Conservation (phyloP, 2,888 invertebrate species). For the Uropetala carovei region DNA sequence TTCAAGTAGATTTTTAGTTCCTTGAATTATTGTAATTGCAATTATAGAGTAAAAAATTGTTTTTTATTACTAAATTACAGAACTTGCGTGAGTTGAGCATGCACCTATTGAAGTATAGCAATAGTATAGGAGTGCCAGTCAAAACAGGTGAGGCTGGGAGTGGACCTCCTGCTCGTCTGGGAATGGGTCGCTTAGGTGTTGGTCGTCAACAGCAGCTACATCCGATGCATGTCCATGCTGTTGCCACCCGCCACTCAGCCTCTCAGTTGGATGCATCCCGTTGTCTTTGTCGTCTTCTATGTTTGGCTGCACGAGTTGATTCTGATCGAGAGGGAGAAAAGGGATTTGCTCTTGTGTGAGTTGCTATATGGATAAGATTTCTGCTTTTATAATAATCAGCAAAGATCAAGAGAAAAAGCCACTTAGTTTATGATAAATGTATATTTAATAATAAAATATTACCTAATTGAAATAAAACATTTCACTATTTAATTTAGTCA, state of each 20-base stretch:
- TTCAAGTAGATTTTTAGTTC: too few relatives aligned
- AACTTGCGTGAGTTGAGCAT: constrained; percentile 91
- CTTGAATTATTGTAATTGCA: too few relatives aligned
- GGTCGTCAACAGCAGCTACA: constrained; percentile 76
- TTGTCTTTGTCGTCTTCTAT: constrained; percentile 85
- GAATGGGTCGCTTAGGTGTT: constrained; percentile 39
- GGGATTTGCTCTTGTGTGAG: constrained; percentile 88
- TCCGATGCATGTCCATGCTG: constrained; percentile 86
- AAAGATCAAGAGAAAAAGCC: too few relatives aligned
- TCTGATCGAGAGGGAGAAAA: constrained; percentile 83
- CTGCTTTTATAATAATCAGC: too few relatives aligned
- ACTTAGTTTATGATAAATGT: too few relatives aligned
- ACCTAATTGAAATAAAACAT: too few relatives aligned
- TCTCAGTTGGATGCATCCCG: constrained; percentile 89
- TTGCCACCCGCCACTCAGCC: constrained; percentile 88
- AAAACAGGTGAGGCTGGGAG: constrained; percentile 37
- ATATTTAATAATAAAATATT: too few relatives aligned
- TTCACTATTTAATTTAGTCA: too few relatives aligned
- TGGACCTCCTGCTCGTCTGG: constrained; percentile 56
- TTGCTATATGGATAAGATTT: constrained; percentile 2
- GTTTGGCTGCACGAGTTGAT: constrained; percentile 82
- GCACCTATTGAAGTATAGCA: constrained; percentile 84
- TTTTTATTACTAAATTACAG: constrained; percentile 74
- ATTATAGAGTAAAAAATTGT: neutral
- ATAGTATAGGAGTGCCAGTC: constrained; percentile 36